These are phyloP conservation scores for Equus quagga DNA, from an alignment of 2,113 vertebrate species.

Conservation along the genomic window DNA sequence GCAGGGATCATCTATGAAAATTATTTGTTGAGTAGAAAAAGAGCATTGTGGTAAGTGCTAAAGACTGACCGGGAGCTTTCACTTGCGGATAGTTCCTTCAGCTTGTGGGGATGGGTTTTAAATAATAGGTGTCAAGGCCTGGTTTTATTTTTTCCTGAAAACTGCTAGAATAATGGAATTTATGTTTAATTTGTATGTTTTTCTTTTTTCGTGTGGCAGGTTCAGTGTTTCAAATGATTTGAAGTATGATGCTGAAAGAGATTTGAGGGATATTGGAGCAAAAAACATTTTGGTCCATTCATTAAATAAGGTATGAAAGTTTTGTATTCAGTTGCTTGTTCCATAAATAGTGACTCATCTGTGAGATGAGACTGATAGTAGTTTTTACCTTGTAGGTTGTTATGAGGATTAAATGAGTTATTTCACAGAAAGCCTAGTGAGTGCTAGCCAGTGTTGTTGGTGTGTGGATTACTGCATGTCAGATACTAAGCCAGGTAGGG, in stretches of 20 bases:
- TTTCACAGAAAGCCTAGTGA: background rate
- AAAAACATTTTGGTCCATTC: conserved; percentile 99
- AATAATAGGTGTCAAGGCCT: background rate
- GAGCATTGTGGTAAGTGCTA: conserved; percentile 95
- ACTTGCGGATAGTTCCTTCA: background rate
- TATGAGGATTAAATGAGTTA: background rate
- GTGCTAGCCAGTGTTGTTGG: background rate
- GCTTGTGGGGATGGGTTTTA: background rate
- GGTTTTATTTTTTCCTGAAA: background rate
- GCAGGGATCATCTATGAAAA: conserved; percentile 99
- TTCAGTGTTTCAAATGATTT: conserved; percentile 99
- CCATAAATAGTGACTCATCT: background rate
- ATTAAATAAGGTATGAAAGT: conserved; percentile 95
- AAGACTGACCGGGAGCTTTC: background rate
- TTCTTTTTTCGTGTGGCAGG: conserved; percentile 85
- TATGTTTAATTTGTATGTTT: conserved; percentile 3
- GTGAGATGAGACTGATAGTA: background rate
- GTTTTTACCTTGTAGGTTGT: background rate
- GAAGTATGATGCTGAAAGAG: conserved; percentile 98
- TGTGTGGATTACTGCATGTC: background rate
- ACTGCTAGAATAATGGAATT: background rate
- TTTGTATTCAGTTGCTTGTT: conserved; percentile 64
- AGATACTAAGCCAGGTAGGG: background rate
- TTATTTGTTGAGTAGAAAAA: conserved; percentile 97
- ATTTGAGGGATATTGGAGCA: conserved; percentile 97